Evolutionary conservation across 2,888 invertebrate species (phyloP).

Genomic region (Archips xylosteana): DNA sequence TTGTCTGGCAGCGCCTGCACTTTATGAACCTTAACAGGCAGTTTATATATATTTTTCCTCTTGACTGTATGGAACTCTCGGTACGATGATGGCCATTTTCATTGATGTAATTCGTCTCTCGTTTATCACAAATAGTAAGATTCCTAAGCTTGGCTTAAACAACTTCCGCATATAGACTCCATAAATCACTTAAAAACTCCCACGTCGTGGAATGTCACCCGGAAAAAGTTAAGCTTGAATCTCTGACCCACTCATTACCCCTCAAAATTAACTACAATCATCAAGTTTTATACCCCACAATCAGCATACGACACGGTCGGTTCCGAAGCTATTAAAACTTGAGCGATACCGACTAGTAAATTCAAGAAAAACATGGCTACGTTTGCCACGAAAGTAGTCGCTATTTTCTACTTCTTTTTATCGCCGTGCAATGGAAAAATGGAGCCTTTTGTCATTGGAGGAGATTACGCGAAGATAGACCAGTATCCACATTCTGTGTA

Average conservation of each 20-base stretch:
- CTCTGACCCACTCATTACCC: neutral
- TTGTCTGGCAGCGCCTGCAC: too few species aligned
- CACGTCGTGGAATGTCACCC: too few species aligned
- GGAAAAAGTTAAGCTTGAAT: neutral
- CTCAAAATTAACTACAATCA: neutral
- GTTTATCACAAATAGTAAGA: too few species aligned
- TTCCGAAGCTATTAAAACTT: slow-evolving; percentile 4
- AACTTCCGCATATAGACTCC: too few species aligned
- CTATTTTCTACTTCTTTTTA: slow-evolving; percentile 13
- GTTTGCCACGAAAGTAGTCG: neutral
- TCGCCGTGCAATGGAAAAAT: slow-evolving; percentile 13
- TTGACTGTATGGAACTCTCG: too few species aligned
- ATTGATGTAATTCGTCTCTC: too few species aligned
- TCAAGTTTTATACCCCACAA: slow-evolving; percentile 14
- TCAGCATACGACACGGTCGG: slow-evolving; percentile 2
- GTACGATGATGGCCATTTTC: too few species aligned
- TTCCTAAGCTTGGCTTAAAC: too few species aligned
- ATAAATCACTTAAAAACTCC: neutral
- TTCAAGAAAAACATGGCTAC: slow-evolving; percentile 1
- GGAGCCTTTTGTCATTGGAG: slow-evolving; percentile 34
- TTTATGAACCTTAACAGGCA: too few species aligned
- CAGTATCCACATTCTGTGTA: slow-evolving; percentile 39
- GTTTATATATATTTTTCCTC: too few species aligned
- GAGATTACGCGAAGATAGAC: slow-evolving; percentile 28
- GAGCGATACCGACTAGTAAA: neutral